Base-by-base conservation (phyloP, 2,888 invertebrate species). In the Drosophila anomalipes region DNA sequence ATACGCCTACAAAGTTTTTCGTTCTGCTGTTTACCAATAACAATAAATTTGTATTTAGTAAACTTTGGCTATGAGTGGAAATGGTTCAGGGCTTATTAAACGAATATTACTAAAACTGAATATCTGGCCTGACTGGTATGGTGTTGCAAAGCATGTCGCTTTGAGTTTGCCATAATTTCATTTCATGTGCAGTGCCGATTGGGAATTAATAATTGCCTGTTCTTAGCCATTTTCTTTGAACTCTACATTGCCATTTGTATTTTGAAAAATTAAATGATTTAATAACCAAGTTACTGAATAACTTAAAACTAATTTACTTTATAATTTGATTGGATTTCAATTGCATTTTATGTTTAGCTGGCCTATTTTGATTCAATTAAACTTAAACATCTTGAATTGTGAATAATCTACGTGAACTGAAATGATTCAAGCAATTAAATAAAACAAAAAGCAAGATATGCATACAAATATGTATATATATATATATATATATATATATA, bases 1-100 rank as follows among this genome's bases (percentile, higher is more conserved):
- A 19, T 53, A 60, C 28, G 64, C 33, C 28, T 33, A 26, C 30
- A 72, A 68, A 72, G 65, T 68, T 72, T 49, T 35, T 39, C 53
- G n/a, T 52, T 22, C 30, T 44, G 14, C 44, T 62, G 5, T 33
- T n/a, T 37, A 33, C 56, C 58, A 67, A 78, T 67, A 73, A 70
- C 61, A 77, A 77, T 81, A 79, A 77, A 77, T 76, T 47, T 47
- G 16, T 47, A 60, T 57, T 57, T 76, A 53, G 33, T n/a, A 12
- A 62, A 49, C 16, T 62, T 47, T 32, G 47, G 28, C 30, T n/a
- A 12, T 14, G 26, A 10, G 19, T 16, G 12, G 28, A 41, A 30
- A 30, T 16, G 51, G 19, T 12, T 26, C 22, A 54, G 14, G 39
- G 33, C 47, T 33, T 19, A 16, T 22, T 5, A 26, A 47, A 28